phyloP scores from a whole-genome alignment of 1,140 invertebrate species.

The Helicorthomorpha holstii region DNA sequence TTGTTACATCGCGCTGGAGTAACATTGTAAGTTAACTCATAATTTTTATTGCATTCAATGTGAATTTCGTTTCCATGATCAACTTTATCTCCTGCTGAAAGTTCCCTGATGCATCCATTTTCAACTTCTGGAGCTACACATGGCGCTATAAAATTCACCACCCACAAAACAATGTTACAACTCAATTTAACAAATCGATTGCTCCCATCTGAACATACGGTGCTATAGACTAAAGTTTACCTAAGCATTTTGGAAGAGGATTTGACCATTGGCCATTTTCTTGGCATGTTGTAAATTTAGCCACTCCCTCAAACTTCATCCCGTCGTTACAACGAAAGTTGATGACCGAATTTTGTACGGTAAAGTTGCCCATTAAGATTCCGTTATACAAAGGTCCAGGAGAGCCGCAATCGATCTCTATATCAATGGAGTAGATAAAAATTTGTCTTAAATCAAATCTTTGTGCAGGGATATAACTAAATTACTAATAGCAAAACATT shows the following conservation, averaged over 20 bases:
- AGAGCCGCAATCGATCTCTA: conserved; percentile 86
- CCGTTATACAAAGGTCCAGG: conserved; percentile 83
- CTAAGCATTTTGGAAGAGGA: conserved; percentile 67
- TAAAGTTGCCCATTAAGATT: conserved; percentile 77
- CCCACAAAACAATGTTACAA: no score
- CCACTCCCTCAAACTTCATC: conserved; percentile 76
- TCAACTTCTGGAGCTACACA: conserved; percentile 77
- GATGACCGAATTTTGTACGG: conserved; percentile 71
- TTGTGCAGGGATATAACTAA: no score
- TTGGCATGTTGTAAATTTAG: conserved; percentile 68
- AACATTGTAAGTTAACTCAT: conserved; percentile 61
- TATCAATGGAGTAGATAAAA: no score
- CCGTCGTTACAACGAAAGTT: conserved; percentile 86
- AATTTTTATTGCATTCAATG: conserved; percentile 69
- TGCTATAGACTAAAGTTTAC: conserved; percentile 23
- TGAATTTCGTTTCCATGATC: conserved; percentile 68
- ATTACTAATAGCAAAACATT: no score
- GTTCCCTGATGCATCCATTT: conserved; percentile 47
- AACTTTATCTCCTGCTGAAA: conserved; percentile 36
- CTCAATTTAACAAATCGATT: not conserved
- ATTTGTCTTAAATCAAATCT: no score
- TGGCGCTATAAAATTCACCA: no score
- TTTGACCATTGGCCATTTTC: conserved; percentile 86
- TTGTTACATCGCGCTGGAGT: conserved; percentile 73
- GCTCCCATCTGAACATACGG: not conserved